Evolutionary conservation across 1,140 invertebrate genomes (phyloP), one percentile per base, ranked within the genome.

Genomic region (Trigoniulus corallinus): DNA sequence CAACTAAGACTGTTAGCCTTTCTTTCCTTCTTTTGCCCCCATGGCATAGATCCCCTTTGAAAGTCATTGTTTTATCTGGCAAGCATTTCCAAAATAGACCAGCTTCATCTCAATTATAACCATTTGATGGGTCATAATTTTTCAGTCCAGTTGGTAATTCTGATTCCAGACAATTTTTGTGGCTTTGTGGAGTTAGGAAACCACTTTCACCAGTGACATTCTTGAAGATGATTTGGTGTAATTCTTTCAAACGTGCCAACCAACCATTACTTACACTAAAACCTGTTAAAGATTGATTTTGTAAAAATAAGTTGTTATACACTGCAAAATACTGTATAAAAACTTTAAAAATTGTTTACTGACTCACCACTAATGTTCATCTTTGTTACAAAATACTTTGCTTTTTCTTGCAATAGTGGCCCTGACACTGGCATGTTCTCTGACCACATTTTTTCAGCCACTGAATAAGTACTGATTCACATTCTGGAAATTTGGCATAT

Each of bases 41-140:
- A n/a, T 24, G 18, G 25, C 56, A 61, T 20, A 25, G 44, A 18
- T 58, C n/a, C n/a, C n/a, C n/a, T n/a, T n/a, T n/a, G n/a, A n/a
- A n/a, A n/a, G n/a, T n/a, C n/a, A n/a, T n/a, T 2, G 58, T 57
- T 50, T 56, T 53, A 12, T 58, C 49, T 12, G 61, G 61, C 10
- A 58, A 18, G 15, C 54, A 40, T 51, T 54, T 57, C 50, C 52
- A 66, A 53, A 64, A 66, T 3, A 64, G 47, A 0, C 59, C 60
- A 2, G 60, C 63, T 55, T 64, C 63, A 48, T 66, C 62, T 22
- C 47, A 47, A 48, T 64, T 66, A 52, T 54, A 65, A 42, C 65
- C 57, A 44, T 61, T 27, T 1, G 47, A 13, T 15, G 15, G 12
- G 1, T 13, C n/a, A 21, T 56, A 57, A 21, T 18, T 43, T 50